Base-by-base conservation (phyloP, 2,113 vertebrate species). In the Tachuris rubrigastra region DNA sequence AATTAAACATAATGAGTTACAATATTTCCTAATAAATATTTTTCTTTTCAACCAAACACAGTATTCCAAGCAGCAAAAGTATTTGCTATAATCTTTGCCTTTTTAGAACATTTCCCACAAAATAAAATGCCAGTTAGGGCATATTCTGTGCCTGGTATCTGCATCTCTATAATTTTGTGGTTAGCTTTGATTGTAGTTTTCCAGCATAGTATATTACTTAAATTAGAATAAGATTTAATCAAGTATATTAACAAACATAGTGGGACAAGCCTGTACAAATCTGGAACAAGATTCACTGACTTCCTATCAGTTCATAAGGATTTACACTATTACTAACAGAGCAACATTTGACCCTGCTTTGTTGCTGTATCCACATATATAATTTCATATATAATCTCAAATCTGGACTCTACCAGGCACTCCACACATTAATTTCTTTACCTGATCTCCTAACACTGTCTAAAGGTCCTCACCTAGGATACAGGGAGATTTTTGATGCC, bases 371-470 rank as follows among this genome's bases (percentile, higher is more conserved):
- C 10, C 3, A 2, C 4, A 4, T 10, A 22, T 10, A 31, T 14
- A 75, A 63, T 42, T 42, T 63, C 50, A 39, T 14, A 71, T n/a
- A n/a, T n/a, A 75, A 49, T 47, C 65, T 84, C 60, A 87, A 30
- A 35, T 71, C 23, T 63, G 47, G 21, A 14, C 15, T 75, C 9
- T 75, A 14, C 9, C 25, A 44, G 12, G 14, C 19, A n/a, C 6
- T 85, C 4, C 22, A 25, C 6, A 12, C 4, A 37, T n/a, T 21
- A 3, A 27, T 85, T 56, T 35, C 13, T 66, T 63, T 42, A 33
- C 44, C 15, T 49, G 17, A 12, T 71, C 1, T 3, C 10, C 3
- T 8, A 49, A 5, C 0, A 2, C 16, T 33, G 8, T 55, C 27
- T 42, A 33, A 94, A 46, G 11, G 18, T n/a, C 7, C 33, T 67